Base-by-base conservation (phyloP, 2,888 invertebrate genomes). In the Dryadula phaetusa region DNA sequence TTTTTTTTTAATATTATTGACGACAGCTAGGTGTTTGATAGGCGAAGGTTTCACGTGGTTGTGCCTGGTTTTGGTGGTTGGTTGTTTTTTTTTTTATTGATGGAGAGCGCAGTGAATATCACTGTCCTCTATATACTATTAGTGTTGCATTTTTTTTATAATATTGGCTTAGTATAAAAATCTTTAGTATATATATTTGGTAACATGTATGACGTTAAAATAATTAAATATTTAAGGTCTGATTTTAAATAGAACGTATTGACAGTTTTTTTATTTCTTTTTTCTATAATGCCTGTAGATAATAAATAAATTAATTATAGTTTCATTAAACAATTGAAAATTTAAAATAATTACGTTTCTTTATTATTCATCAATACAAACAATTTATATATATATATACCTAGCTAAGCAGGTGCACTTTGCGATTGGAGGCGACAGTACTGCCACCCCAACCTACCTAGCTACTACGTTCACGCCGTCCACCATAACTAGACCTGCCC, bases 381-480 rank as follows among this genome's bases (percentile, higher is more conserved):
- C 25, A 28, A 44, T 22, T 16, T 44, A 44, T 4, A 32, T 20
- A 56, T 32, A 66, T 49, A 61, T 46, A 62, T 53, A 42, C 34
- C 46, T 61, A 37, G n/a, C n/a, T n/a, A 53, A 62, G 37, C 56
- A 62, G 62, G 62, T 62, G 44, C 32, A 56, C 32, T 62, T 42
- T 70, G 62, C 20, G 37, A 47, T 20, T 25, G 40, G 44, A 64
- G 77, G 82, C 75, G 73, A 79, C 88, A 61, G 82, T 90, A 88
- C 80, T 82, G 83, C 87, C 89, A 87, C 89, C 90, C 87, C 83
- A 86, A 81, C 83, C 82, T 81, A 70, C 70, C 80, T 72, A 74
- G 79, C 80, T 86, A 87, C 88, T 90, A 91, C 92, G 89, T 92
- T 91, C 90, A 90, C 89, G 87, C 79, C 85, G 87, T 74, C 92